Conservation (phyloP, 2,797 vertebrate genomes). For the Hydrophis major region DNA sequence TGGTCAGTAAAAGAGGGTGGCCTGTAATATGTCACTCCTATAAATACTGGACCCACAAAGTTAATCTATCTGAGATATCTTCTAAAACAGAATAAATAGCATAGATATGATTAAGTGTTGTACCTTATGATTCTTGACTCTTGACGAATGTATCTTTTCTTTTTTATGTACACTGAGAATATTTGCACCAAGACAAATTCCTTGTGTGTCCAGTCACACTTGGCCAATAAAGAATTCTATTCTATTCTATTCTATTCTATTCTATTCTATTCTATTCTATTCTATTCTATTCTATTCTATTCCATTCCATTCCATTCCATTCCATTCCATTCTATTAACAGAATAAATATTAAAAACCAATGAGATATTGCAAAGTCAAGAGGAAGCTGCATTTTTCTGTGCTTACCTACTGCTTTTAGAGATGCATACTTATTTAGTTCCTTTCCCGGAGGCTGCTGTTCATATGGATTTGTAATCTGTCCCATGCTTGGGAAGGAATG, state of each 20-base stretch:
- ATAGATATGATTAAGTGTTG: too few species aligned
- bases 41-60: not conserved
- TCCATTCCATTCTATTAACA: not conserved
- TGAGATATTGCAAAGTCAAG: not conserved
- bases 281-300: too few species aligned
- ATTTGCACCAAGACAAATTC: too few species aligned
- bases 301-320: too few species aligned
- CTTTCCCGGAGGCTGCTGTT: slow-evolving; percentile 89
- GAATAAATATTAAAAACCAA: not conserved
- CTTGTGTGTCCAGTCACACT: too few species aligned
- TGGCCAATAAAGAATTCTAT: too few species aligned
- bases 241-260: too few species aligned
- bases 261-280: too few species aligned
- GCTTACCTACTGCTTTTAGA: slow-evolving; percentile 95
- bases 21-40: not conserved
- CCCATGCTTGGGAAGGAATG: slow-evolving; percentile 89
- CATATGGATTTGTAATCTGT: slow-evolving; percentile 92
- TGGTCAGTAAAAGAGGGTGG: not conserved
- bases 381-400: accelerated
- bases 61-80: not conserved
- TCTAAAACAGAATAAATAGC: not conserved
- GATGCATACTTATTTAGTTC: slow-evolving; percentile 97
- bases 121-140: too few species aligned
- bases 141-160: too few species aligned
- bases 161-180: too few species aligned